A percentile compares a stretch with the other conserved stretches of the same genome.
phyloP scores from a whole-genome alignment of 2,888 invertebrate species.

The Drosophila formosana region DNA sequence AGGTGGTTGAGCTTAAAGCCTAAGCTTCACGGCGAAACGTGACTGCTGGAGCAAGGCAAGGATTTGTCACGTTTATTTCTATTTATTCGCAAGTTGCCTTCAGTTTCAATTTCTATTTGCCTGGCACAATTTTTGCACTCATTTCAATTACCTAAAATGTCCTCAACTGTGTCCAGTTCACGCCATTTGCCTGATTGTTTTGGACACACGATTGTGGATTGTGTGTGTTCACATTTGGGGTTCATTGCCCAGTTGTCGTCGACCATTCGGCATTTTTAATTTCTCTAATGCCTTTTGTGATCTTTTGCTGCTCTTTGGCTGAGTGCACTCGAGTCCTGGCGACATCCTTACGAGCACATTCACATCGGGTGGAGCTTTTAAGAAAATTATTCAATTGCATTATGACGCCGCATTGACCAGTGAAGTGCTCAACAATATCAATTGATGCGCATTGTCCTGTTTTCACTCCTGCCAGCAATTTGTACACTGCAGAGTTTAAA shows the following conservation, averaged over 20 bases:
- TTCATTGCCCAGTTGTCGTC: conserved; percentile 49
- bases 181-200: conserved; percentile 83
- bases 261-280: conserved; percentile 53
- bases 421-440: conserved; percentile 59
- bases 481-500: conserved; percentile 60
- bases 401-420: conserved; percentile 76
- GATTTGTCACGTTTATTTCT: conserved; percentile 57
- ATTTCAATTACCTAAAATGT: conserved; percentile 84
- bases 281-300: conserved; percentile 70
- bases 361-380: conserved; percentile 64
- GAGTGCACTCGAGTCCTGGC: conserved; percentile 54
- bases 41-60: conserved; percentile 57
- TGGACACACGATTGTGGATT: conserved; percentile 10
- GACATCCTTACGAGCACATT: conserved; percentile 18
- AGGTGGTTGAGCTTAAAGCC: conserved; percentile 60
- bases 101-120: conserved; percentile 58
- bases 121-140: conserved; percentile 50
- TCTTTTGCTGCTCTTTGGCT: conserved; percentile 41
- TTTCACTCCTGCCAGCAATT: not conserved
- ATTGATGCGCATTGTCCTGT: conserved; percentile 53
- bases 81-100: conserved; percentile 48
- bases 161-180: conserved; percentile 48
- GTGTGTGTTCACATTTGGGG: conserved; percentile 38
- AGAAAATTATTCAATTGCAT: conserved; percentile 80
- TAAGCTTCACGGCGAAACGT: conserved; percentile 57